Base-by-base conservation (phyloP, 1,140 invertebrate species). In the Leucophenga varia region DNA sequence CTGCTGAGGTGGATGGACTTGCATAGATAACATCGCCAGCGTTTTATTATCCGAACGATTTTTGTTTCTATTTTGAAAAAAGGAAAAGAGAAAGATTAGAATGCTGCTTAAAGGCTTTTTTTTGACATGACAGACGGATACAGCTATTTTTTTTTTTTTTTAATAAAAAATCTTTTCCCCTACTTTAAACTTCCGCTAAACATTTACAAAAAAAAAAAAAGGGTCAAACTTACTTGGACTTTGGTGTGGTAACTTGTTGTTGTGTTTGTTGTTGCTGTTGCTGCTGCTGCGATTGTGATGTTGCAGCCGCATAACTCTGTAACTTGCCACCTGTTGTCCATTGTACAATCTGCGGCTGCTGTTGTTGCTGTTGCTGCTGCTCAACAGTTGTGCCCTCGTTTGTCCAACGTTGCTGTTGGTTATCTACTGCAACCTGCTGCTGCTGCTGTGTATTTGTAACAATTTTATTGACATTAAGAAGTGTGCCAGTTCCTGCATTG, bases 401-500 rank as follows among this genome's bases (percentile, higher is more conserved):
- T 18, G 56, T 47, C 60, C 58, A 71, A 31, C 59, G 55, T 10
- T 45, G 45, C 36, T 63, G 55, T 39, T 59, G 57, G 10, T 59
- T 54, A 8, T 37, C 16, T 25, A 37, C 52, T 2, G 61, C 47
- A 17, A 63, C 61, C 12, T 45, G 57, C 41, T 14, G 64, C 52
- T 31, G 64, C 49, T 18, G 60, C 45, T 31, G 57, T 41, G 68
- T 43, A 3, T 47, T 45, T 9, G 61, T 56, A 41, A 76, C 72
- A 5, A 63, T 68, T 14, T 51, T 51, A 19, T 43, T 36, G 28
- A 52, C 37, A 63, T n/a, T n/a, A 5, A 25, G 22, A 6, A 25
- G 5, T 25, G 22, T 25, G 22, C 22, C 22, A 25, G 5, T 10
- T 81, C 82, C 47, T 80, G 79, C 2, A 79, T 76, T 71, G 22